Conservation (phyloP, 2,888 invertebrate genomes). For the Steinernema hermaphroditum region DNA sequence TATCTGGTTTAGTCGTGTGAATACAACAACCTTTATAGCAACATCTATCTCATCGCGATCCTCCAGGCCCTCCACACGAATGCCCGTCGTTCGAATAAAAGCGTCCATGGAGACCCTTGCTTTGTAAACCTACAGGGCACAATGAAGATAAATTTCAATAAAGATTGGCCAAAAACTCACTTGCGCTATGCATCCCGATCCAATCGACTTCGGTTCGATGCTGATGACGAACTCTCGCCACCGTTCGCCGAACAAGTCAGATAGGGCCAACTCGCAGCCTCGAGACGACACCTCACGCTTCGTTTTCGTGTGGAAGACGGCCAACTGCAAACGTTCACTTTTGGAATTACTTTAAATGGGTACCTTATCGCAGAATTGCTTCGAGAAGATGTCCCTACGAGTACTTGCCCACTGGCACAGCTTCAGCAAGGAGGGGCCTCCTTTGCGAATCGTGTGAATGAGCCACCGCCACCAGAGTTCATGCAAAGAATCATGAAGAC, state of each 20-base stretch:
- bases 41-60: conserved; percentile 44
- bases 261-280: conserved; percentile 44
- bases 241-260: conserved; percentile 48
- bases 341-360: not conserved
- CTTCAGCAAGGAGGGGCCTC: conserved; percentile 71
- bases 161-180: conserved; percentile 52
- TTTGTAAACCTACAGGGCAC: conserved; percentile 61
- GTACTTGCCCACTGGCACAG: conserved; percentile 71
- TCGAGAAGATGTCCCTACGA: conserved; percentile 69
- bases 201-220: conserved; percentile 68
- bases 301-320: conserved; percentile 55
- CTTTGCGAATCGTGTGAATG: conserved; percentile 66
- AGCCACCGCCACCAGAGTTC: conserved; percentile 53
- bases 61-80: conserved; percentile 39
- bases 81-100: conserved; percentile 45
- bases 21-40: conserved; percentile 48
- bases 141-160: not conserved
- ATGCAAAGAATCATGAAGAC: conserved; percentile 35
- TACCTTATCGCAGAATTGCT: conserved; percentile 68
- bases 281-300: conserved; percentile 48
- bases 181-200: conserved; percentile 72
- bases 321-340: conserved; percentile 42
- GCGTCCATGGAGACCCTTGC: conserved; percentile 51
- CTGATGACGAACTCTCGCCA: conserved; percentile 64
- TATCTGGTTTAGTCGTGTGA: not conserved